Conservation (phyloP, 1,140 invertebrate genomes). For the Conopomorpha cramerella region DNA sequence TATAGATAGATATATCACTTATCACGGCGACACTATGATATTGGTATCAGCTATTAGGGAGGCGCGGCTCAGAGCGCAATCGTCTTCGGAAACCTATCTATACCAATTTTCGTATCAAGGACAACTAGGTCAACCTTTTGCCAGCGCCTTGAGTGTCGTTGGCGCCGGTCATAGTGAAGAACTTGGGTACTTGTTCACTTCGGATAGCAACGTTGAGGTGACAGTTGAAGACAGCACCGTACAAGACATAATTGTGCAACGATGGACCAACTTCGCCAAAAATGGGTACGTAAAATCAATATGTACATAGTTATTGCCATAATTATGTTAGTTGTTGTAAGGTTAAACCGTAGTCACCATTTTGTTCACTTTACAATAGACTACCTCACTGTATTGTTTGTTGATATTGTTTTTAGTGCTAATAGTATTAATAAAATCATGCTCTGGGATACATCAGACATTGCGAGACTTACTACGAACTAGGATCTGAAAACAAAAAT, state of each 20-base stretch:
- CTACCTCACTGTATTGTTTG: not conserved
- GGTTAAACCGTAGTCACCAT: slow-evolving; percentile 1
- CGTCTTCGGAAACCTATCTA: slow-evolving; percentile 21
- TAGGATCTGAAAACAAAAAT: no score
- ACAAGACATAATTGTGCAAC: slow-evolving; percentile 29
- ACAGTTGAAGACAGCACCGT: slow-evolving; percentile 18
- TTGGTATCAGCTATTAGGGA: slow-evolving; percentile 34
- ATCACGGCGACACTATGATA: slow-evolving; percentile 44
- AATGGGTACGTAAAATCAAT: slow-evolving; percentile 25
- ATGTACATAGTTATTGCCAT: no score
- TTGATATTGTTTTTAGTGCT: not conserved
- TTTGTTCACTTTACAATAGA: slow-evolving; percentile 17
- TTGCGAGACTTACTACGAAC: no score
- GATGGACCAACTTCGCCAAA: slow-evolving; percentile 48
- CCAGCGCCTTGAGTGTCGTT: slow-evolving; percentile 16
- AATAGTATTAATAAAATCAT: no score
- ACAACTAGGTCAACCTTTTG: slow-evolving; percentile 16
- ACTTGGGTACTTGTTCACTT: slow-evolving; percentile 35
- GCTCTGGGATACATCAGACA: no score
- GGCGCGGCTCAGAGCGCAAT: slow-evolving; percentile 17
- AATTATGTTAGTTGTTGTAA: not conserved
- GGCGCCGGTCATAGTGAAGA: slow-evolving; percentile 34
- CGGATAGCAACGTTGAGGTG: slow-evolving; percentile 5
- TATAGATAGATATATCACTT: slow-evolving; percentile 21
- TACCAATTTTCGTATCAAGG: slow-evolving; percentile 48